Evolutionary conservation across 2,888 invertebrate species (phyloP), one percentile per base, ranked within the genome.

Genomic region (Chironomus riparius): DNA sequence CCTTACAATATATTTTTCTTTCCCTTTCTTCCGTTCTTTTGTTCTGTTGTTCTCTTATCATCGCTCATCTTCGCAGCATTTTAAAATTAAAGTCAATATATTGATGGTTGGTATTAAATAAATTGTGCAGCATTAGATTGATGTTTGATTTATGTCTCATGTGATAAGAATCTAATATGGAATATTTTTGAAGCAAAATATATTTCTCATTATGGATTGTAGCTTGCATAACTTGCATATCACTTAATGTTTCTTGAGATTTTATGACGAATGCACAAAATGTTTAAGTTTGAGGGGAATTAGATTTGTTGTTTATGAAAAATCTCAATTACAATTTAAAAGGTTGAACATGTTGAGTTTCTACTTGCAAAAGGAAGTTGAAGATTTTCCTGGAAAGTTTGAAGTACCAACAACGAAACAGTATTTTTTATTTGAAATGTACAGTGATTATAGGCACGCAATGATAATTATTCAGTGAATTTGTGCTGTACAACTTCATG

Each of bases 381-480:
- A 56, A 56, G 18, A 56, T 56, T 2, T 12, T 65, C 22, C 65
- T 65, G 22, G 65, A 65, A 65, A 65, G 22, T 65, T 65, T 65
- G 21, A 18, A 24, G 65, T 13, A 18, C 38, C 38, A 38, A 22
- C 10, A 24, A 22, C 21, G 21, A 22, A 65, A 65, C 10, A 38
- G 1, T 4, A 2, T 38, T 38, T 38, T 38, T 24, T 65, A 2
- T 21, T 65, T 65, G 24, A 68, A 74, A 74, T 65, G 47, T 21
- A 13, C 22, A n/a, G 61, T 28, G 47, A 38, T 74, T 74, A 74
- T 65, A 22, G 13, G 24, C 74, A 74, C 74, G 74, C 74, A 74
- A 74, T 62, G 47, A 74, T 74, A 74, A 74, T 74, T 74, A 74
- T 65, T 74, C 74, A 74, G 21, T 74, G 74, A 62, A 24, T 62